Conservation (phyloP, 2,113 vertebrate species). For the Rhinichthys klamathensis region DNA sequence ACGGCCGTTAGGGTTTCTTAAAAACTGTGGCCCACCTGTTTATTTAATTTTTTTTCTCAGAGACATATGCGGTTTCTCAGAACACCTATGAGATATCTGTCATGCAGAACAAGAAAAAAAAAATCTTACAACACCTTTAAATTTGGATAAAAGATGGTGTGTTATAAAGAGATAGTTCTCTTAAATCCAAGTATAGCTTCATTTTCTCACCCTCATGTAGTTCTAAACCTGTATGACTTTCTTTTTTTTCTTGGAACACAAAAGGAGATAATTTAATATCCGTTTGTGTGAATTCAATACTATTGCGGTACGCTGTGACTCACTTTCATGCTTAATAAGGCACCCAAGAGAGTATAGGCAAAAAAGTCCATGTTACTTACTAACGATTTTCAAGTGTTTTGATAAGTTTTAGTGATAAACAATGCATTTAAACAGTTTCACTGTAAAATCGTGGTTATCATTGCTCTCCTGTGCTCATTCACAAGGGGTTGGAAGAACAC, state of each 20-base stretch:
- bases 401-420: background rate
- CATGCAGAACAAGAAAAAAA: background rate
- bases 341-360: too few species aligned
- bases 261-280: constrained; percentile 1
- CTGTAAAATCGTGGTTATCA: background rate
- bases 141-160: background rate
- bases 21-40: background rate
- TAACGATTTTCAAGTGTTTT: background rate
- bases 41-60: background rate
- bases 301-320: background rate
- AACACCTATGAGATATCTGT: background rate
- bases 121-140: background rate
- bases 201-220: background rate
- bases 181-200: background rate
- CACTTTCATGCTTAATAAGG: constrained; percentile 8
- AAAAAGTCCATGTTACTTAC: background rate
- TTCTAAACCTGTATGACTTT: background rate
- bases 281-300: background rate
- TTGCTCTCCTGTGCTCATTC: background rate
- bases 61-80: background rate
- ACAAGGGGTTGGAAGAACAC: background rate
- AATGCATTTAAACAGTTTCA: background rate
- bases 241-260: constrained; percentile 8
- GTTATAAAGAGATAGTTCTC: background rate
- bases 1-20: background rate